Evolutionary conservation across 2,888 invertebrate species (phyloP), one percentile per base, ranked within the genome.

Genomic region (Conchocele bisecta): DNA sequence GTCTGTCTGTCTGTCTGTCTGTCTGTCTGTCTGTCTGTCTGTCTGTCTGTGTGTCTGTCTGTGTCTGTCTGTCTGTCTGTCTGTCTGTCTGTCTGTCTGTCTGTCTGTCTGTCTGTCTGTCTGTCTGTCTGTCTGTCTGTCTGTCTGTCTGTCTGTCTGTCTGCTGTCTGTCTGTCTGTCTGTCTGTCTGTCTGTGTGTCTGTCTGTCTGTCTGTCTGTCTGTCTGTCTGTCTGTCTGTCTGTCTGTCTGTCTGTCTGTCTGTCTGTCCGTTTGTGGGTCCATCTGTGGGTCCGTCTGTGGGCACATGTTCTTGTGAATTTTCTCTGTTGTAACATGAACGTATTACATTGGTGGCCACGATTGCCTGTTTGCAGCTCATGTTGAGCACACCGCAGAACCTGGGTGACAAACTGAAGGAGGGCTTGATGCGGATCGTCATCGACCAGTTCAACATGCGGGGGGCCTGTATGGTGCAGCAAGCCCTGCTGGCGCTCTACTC

Each of bases 401-500:
- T 92, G 66, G 91, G 90, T 50, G 88, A 91, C 79, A 89, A 89
- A 59, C 89, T 92, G 31, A 91, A 92, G 79, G 86, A 88, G 20
- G 88, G 88, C 61, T 86, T 93, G 61, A 87, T 93, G 83, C 85
- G 91, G 76, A 82, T 91, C 7, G 82, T 92, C 31, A 89, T 93
- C 63, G 90, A 92, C 24, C 85, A 91, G 57, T 91, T 92, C 77
- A 86, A 81, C 83, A 91, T 91, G 33, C 82, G 83, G 56, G 91
- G 91, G 1, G 91, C 92, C 15, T 92, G 92, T 82, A 91, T 93
- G 79, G 92, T 92, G 35, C 92, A 92, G 71, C 93, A 94, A 86
- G 91, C 93, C 7, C 91, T 93, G 15, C 89, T 93, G 48, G 91
- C 93, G 22, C 91, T 94, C 28, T 93, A 93, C 89, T 92, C 93